Evolutionary conservation across 1,140 invertebrate genomes (phyloP), one percentile per base, ranked within the genome.

Genomic region (Limonius californicus): DNA sequence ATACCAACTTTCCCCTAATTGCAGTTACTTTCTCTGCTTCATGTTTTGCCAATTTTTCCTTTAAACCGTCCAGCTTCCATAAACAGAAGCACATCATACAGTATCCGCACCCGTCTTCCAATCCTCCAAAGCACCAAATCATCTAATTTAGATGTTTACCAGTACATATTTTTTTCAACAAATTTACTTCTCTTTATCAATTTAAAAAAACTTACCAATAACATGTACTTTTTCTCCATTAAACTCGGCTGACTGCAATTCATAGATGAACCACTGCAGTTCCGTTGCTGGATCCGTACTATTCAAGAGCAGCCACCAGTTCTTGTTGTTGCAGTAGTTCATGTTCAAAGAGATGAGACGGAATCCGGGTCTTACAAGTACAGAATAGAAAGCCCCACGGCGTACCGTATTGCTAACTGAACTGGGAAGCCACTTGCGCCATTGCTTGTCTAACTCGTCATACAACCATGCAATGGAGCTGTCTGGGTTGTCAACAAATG

Each of bases 261-360:
- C 93, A 66, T 94, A 89, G 45, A 98, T 91, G 23, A 99, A 84
- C 97, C 97, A 99, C 65, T 94, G 89, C 1, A 99, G 79, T 75
- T 99, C 92, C 9, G 89, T 92, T 0, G 91, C 91, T 1, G 96
- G 97, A 80, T 99, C 97, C 0, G 94, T 98, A 61, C 93, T 92
- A 74, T 99, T 99, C 15, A 98, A 79, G 7, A 98, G 79, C 11
- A 99, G 78, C 95, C 97, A 99, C 94, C 95, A 95, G 77, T 96
- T 97, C 76, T 94, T 94, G 71, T 94, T 95, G 72, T 97, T 96
- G 74, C 94, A 96, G 75, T 94, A 95, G 77, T 97, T 96, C 86
- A 92, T 95, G 68, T 96, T 96, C 0, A 96, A 80, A 0, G 93
- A 95, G 35, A 95, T 89, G 35, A 96, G 88, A 60, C 92, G 82